Evolutionary conservation across 2,888 invertebrate genomes (phyloP).

Genomic region (Entomobrya multifasciata): DNA sequence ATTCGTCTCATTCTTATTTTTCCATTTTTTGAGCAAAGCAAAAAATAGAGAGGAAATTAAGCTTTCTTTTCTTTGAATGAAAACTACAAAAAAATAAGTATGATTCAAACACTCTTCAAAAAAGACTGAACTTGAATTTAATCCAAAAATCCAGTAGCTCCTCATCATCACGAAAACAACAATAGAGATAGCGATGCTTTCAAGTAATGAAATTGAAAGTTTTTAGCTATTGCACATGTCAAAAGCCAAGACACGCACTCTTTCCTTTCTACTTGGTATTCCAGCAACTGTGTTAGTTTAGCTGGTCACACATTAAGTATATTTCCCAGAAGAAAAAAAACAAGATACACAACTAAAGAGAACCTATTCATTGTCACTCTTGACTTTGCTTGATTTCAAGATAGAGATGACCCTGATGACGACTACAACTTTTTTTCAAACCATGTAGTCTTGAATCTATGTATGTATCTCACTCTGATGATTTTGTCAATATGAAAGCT

Average conservation of each 20-base stretch:
- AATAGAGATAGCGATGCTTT: not conserved
- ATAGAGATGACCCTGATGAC: conserved; percentile 1
- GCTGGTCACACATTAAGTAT: not conserved
- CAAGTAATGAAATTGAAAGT: conserved; percentile 31
- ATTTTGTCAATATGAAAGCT: conserved; percentile 2
- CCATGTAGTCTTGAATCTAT: not conserved
- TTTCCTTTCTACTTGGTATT: too few relatives aligned
- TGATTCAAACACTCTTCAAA: conserved; percentile 26
- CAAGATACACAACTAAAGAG: not conserved
- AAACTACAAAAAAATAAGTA: too few relatives aligned
- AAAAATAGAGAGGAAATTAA: not conserved
- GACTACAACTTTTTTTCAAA: not conserved
- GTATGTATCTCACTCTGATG: conserved; percentile 19
- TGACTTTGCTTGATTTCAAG: not conserved
- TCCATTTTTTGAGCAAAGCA: too few relatives aligned
- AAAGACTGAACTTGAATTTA: conserved; percentile 14
- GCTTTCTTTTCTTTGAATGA: not conserved
- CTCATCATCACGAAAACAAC: not conserved
- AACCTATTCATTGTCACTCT: not conserved
- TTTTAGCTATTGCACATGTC: not conserved
- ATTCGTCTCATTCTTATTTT: too few relatives aligned
- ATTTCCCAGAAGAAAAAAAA: conserved; percentile 17
- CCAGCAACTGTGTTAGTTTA: not conserved
- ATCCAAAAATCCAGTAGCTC: not conserved
- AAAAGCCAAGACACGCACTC: not conserved